These are phyloP conservation scores for Rhynchonycteris naso DNA, from an alignment of 2,797 vertebrate genomes.

Conservation along the genomic window DNA sequence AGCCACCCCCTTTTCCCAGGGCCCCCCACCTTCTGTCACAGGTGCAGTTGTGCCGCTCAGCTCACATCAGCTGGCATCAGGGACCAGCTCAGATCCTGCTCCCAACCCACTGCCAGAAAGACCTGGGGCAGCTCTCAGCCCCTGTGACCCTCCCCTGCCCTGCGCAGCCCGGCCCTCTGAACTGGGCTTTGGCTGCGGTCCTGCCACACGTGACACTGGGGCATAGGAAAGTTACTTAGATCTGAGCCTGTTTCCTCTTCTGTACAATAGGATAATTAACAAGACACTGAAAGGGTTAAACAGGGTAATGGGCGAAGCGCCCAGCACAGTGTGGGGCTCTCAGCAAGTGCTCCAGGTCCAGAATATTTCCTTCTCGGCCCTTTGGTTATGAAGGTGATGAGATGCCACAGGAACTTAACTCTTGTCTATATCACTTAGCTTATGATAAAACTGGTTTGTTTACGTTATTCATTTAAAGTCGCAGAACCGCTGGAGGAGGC, in stretches of 20 bases:
- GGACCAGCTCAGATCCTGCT: neutral
- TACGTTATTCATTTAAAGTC: neutral
- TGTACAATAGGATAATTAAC: neutral
- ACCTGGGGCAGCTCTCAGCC: neutral
- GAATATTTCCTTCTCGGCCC: neutral
- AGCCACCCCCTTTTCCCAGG: neutral
- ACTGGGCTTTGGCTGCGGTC: neutral
- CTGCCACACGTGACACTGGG: neutral
- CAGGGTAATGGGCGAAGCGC: neutral
- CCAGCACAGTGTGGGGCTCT: fast-evolving
- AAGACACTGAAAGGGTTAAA: neutral
- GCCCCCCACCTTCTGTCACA: neutral
- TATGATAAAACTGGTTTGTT: neutral
- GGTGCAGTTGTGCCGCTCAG: neutral
- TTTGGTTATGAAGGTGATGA: neutral
- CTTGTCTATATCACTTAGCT: neutral
- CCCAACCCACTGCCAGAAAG: neutral
- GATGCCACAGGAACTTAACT: neutral
- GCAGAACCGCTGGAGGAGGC: too few species aligned
- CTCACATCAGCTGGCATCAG: neutral
- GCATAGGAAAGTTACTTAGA: neutral
- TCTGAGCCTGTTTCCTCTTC: neutral
- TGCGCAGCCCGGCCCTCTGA: neutral
- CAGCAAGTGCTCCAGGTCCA: neutral
- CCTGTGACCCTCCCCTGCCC: neutral